Percentiles rank a stretch among this genome's conserved stretches.
These are phyloP conservation scores for Fopius arisanus DNA, from an alignment of 1,140 invertebrate genomes.

Conservation along the genomic window DNA sequence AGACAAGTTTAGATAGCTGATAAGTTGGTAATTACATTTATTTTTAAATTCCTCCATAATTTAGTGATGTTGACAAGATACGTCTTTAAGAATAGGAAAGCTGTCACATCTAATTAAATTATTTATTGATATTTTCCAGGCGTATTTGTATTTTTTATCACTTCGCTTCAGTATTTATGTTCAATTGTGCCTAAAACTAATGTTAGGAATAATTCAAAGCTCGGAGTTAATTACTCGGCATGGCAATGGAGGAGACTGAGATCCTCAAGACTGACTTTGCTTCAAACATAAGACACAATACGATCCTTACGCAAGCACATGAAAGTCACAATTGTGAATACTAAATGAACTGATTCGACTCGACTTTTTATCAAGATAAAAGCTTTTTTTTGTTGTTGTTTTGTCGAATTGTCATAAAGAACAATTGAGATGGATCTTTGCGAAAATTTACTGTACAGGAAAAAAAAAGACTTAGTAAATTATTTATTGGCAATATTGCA, in stretches of 20 bases:
- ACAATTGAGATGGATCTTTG: not conserved
- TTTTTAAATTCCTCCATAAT: no score
- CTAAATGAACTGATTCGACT: not conserved
- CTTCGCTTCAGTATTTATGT: not conserved
- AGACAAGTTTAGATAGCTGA: no score
- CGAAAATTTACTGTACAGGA: not conserved
- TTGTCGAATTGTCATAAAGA: not conserved
- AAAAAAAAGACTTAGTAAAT: conserved; percentile 57
- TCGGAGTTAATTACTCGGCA: conserved; percentile 29
- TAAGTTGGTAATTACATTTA: no score
- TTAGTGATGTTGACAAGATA: no score
- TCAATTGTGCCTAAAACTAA: not conserved
- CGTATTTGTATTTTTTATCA: not conserved
- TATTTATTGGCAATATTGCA: conserved; percentile 59
- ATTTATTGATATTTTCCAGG: no score
- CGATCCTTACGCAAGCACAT: no score
- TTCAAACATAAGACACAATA: conserved; percentile 34
- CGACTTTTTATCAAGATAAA: not conserved
- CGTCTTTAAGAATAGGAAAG: no score
- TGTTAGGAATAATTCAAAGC: not conserved
- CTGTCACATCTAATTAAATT: no score
- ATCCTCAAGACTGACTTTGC: conserved; percentile 52
- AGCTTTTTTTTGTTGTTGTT: not conserved
- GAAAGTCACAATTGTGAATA: conserved; percentile 1
- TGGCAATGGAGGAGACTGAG: conserved; percentile 45